Evolutionary conservation across 2,113 vertebrate genomes (phyloP).

Genomic region (Pipra filicauda): DNA sequence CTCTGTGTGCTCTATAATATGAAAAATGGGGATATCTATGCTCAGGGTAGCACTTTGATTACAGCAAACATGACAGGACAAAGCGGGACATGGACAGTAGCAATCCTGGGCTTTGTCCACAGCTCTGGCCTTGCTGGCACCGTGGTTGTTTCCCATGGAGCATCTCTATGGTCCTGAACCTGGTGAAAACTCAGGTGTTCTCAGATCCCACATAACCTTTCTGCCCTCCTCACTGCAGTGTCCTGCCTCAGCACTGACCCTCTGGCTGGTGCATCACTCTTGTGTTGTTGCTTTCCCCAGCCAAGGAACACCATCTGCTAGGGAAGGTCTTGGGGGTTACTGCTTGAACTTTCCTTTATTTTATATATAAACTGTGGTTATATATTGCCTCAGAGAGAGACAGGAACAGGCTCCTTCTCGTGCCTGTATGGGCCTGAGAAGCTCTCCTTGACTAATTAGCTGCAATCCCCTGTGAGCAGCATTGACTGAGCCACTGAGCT

Average conservation of each 20-base stretch:
- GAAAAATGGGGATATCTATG: neutral
- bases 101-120: neutral
- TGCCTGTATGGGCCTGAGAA: neutral
- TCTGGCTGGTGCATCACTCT: neutral
- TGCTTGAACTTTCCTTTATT: neutral
- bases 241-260: neutral
- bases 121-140: neutral
- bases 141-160: neutral
- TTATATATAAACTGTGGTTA: neutral
- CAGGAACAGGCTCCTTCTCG: neutral
- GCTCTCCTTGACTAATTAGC: neutral
- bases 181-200: neutral
- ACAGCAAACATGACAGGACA: fast-evolving
- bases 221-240: neutral
- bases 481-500: neutral
- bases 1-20: neutral
- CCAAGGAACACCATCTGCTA: neutral
- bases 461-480: neutral
- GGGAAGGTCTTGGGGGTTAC: neutral
- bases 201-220: neutral
- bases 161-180: neutral
- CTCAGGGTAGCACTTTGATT: neutral
- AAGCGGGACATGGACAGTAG: too few species aligned
- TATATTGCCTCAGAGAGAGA: neutral
- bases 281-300: neutral